A percentile compares a stretch with the other conserved stretches of the same genome.
Evolutionary conservation across 2,797 vertebrate species (phyloP).

Genomic region (Aselliscus stoliczkanus): DNA sequence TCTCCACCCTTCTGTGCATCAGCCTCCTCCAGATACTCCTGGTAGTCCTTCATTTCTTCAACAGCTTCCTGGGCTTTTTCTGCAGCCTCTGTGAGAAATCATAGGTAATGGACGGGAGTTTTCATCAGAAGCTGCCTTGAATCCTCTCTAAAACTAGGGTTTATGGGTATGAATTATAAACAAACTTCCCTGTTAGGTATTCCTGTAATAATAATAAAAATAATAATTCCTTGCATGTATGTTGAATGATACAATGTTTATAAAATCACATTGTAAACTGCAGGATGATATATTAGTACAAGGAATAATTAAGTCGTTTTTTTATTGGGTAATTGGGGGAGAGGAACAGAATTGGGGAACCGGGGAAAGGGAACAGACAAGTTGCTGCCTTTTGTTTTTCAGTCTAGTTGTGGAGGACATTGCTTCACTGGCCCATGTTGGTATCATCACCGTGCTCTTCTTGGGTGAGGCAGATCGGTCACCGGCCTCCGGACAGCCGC

Average conservation of each 20-base stretch:
- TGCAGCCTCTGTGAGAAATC: constrained; percentile 89
- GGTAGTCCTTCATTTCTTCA: constrained; percentile 88
- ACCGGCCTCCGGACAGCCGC: no score
- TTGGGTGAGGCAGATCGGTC: no score
- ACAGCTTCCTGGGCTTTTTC: constrained; percentile 88
- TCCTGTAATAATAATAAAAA: not conserved
- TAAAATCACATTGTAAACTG: not conserved
- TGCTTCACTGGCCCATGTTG: no score
- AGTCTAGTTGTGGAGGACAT: no score
- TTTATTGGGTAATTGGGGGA: no score
- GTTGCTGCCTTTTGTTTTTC: no score
- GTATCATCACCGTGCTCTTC: no score
- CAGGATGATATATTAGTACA: not conserved
- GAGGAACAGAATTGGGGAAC: no score
- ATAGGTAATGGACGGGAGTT: constrained; percentile 39
- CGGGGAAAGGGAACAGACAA: no score
- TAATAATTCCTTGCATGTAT: not conserved
- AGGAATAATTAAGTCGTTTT: not conserved
- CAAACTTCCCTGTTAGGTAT: not conserved
- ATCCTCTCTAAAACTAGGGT: not conserved
- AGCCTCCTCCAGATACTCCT: constrained; percentile 86
- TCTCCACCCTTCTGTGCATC: constrained; percentile 85
- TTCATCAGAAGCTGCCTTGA: not conserved
- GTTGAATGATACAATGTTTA: not conserved
- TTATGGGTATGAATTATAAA: not conserved